Base-by-base conservation (phyloP, 2,888 invertebrate species). In the Linnaemya tessellans region DNA sequence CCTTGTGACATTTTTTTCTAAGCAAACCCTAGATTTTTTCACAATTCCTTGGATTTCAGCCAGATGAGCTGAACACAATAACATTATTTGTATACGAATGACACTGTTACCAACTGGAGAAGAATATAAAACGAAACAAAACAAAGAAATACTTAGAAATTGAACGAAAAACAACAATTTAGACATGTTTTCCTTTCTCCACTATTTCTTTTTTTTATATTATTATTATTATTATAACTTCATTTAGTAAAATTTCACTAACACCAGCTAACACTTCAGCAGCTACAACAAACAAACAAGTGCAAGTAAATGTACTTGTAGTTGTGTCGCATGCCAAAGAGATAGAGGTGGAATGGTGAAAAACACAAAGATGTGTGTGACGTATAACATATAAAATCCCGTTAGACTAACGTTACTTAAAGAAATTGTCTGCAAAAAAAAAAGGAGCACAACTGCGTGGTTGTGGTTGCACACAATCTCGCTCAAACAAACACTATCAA, bases 81-180 rank as follows among this genome's bases (percentile, higher is more conserved):
- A 77, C 51, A 84, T 38, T 70, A 67, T 58, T 80, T 84, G 74
- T 73, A 77, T 77, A 62, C 71, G 46, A 73, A 71, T 75, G 80
- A 65, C 84, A 80, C 70, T 84, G 84, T 84, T 84, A 77, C 77
- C 80, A 80, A 84, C 64, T 80, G 71, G 20, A 60, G 13, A 64
- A 20, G 8, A 60, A 60, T 62, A 51, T 41, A 43, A 62, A 62
- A 70, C 54, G 22, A 54, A n/a, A 35, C 62, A 64, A 64, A 62
- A 79, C 43, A 18, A 68, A 70, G 30, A 51, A 41, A 18, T 79
- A 30, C 11, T 56, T 77, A 18, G 49, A 68, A 49, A 67, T 35
- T 58, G 15, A 15, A 30, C 20, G 43, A 22, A 67, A 18, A 68
- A 60, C 58, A 68, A 68, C 75, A 75, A 64, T 30, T 56, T 9